These are phyloP conservation scores for Delichon dasypus DNA, from an alignment of 2,797 vertebrate species.

Conservation along the genomic window DNA sequence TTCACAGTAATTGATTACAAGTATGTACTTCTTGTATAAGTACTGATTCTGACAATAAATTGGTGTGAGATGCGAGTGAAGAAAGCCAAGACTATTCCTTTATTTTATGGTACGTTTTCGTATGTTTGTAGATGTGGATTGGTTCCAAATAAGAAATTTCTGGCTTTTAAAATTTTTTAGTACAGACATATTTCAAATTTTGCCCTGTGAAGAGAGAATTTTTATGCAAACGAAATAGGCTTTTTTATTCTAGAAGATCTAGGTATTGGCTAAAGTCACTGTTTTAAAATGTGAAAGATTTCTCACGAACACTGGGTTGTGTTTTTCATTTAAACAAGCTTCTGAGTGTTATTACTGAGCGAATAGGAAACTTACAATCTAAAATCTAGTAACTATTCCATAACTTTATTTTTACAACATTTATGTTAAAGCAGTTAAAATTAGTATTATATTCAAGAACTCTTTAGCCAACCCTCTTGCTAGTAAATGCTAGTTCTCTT, in stretches of 20 bases:
- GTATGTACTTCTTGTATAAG: background rate
- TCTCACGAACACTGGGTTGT: background rate
- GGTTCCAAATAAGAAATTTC: background rate
- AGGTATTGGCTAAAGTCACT: background rate
- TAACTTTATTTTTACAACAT: background rate
- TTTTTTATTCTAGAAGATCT: background rate
- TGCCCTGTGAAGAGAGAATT: background rate
- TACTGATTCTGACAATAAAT: background rate
- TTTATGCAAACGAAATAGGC: background rate
- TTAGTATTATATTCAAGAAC: background rate
- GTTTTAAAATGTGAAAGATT: background rate
- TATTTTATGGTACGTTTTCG: background rate
- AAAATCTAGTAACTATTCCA: background rate
- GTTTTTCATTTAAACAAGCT: background rate
- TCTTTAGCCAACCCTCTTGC: background rate
- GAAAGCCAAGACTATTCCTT: background rate
- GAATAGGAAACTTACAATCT: background rate
- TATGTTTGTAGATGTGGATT: background rate
- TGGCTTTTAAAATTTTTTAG: background rate
- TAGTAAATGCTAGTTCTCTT: too few relatives aligned
- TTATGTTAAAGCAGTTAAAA: background rate
- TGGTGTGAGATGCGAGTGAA: background rate
- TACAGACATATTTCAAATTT: background rate
- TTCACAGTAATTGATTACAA: slow-evolving; percentile 3
- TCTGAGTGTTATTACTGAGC: background rate